Conservation (phyloP, 2,888 invertebrate species). For the Netelia inedita region DNA sequence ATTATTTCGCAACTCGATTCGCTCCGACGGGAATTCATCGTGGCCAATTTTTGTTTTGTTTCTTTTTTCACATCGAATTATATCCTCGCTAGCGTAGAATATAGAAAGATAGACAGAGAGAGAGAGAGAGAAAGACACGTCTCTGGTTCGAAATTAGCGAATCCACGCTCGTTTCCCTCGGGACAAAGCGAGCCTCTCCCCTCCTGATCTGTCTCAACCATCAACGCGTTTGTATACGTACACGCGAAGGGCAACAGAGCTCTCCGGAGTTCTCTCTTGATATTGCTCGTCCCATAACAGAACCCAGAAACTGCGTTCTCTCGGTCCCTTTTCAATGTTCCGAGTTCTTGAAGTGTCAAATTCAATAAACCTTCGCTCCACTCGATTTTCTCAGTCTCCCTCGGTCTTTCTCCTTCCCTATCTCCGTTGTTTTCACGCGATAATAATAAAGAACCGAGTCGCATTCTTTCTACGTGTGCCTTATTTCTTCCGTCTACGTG, state of each 20-base stretch:
- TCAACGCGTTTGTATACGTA: constrained; percentile 40
- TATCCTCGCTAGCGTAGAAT: constrained; percentile 55
- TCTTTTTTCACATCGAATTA: constrained; percentile 64
- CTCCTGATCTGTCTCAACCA: constrained; percentile 25
- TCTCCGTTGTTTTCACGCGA: constrained; percentile 62
- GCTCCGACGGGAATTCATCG: constrained; percentile 70
- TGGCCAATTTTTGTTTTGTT: constrained; percentile 9
- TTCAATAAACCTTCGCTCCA: constrained; percentile 80
- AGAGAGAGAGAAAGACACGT: neutral
- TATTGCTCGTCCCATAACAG: constrained; percentile 54
- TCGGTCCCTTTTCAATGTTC: constrained; percentile 83
- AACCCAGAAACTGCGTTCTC: constrained; percentile 69
- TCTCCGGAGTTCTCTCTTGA: constrained; percentile 48
- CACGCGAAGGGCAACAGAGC: neutral
- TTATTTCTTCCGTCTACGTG: constrained; percentile 31
- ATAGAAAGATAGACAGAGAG: constrained; percentile 3
- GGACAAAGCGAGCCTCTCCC: constrained; percentile 63
- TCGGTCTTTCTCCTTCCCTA: constrained; percentile 20
- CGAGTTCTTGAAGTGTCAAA: constrained; percentile 85
- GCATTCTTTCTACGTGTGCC: constrained; percentile 46
- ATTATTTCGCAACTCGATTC: constrained; percentile 6
- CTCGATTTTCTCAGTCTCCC: constrained; percentile 44
- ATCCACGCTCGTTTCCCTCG: constrained; percentile 80
- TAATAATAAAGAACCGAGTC: constrained; percentile 55
- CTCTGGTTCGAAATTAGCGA: constrained; percentile 80